phyloP scores from a whole-genome alignment of 2,888 invertebrate genomes.

The Phytoseiulus persimilis region DNA sequence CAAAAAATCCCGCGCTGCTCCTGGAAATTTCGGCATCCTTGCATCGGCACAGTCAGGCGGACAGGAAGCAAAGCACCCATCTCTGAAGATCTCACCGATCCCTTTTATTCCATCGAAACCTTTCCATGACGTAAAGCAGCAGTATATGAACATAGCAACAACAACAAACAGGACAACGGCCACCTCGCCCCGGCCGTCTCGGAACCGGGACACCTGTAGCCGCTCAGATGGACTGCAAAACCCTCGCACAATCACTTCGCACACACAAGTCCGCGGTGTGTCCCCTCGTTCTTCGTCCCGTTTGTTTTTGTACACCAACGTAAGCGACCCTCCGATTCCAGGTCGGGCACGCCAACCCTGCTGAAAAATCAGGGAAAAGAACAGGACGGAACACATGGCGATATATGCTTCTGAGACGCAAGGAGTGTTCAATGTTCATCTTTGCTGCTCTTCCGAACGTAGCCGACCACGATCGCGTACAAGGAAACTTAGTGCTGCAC shows the following conservation, averaged over 20 bases:
- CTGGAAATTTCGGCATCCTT: conserved; percentile 18
- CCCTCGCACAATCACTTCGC: conserved; percentile 5
- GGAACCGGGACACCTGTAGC: background rate
- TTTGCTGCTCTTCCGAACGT: background rate
- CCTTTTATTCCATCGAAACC: background rate
- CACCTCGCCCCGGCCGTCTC: background rate
- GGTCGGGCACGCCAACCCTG: background rate
- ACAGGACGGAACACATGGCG: no score
- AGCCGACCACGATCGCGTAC: background rate
- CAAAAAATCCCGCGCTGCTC: conserved; percentile 32
- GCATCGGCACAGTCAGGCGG: conserved; percentile 30
- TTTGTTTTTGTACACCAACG: background rate
- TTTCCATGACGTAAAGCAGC: background rate
- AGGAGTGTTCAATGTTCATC: background rate
- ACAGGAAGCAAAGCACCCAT: conserved; percentile 37
- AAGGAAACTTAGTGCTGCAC: background rate
- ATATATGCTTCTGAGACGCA: no score
- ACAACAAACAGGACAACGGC: background rate
- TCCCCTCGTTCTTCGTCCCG: background rate
- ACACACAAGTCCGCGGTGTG: background rate
- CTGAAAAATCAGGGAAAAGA: background rate
- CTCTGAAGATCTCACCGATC: conserved; percentile 11
- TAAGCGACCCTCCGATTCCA: background rate
- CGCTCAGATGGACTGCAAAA: background rate
- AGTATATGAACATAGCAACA: background rate